Evolutionary conservation across 2,113 vertebrate species (phyloP), one percentile per base, ranked within the genome.

Genomic region (Cnemophilus loriae): DNA sequence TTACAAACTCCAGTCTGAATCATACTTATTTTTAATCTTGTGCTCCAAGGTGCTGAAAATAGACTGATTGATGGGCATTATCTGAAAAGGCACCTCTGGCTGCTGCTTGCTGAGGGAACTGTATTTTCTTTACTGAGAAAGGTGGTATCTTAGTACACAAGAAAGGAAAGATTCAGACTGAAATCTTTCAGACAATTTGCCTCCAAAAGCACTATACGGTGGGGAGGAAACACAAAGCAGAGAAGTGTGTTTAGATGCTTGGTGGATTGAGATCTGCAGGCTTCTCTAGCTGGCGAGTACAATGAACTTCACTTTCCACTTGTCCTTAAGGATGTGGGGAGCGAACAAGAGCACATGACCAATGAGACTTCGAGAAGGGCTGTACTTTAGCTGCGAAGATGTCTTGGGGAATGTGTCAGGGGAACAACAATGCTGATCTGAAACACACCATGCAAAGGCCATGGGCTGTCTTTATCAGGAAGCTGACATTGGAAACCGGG

Each of bases 391-490:
- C 35, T 44, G 12, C 0, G 0, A 28, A 64, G 24, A 56, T 57
- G 17, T 42, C 60, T 35, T 47, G 33, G 11, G 21, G 5, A 47
- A 42, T 4, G 23, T 1, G 3, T 14, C 1, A 1, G 9, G 10
- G 20, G 10, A 3, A 39, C 0, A 4, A 47, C 16, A 63, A 1
- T 35, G 12, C 13, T 39, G 27, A 73, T 41, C 61, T 79, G 65
- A 13, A 84, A 84, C 8, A 49, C 11, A 39, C n/a, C 1, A 1
- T 68, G 44, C 3, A 6, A 69, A 84, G 55, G 27, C 22, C 50
- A 63, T 9, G 22, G 39, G 21, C 14, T 84, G 21, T 52, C 47
- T 85, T 93, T 47, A n/a, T 44, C 52, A 24, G 27, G 19, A 78
- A 68, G 44, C 5, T 85, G 44, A 52, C 5, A 18, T 22, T 39